Evolutionary conservation across 2,888 invertebrate genomes (phyloP), one percentile per base, ranked within the genome.

Genomic region (Margaritifera margaritifera): DNA sequence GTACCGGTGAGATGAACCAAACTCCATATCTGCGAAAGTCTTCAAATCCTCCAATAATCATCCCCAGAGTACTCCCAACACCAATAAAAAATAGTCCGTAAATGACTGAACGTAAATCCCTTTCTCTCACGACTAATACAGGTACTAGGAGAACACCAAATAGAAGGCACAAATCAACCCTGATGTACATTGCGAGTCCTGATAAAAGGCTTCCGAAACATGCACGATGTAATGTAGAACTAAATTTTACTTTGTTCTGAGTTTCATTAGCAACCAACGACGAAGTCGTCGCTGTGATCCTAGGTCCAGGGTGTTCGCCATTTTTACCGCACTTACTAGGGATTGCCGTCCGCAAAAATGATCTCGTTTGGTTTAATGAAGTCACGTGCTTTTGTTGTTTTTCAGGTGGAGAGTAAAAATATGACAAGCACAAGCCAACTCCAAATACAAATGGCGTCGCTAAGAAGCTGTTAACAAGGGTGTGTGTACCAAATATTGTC

Each of bases 401-500:
- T 42, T 3, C 42, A 42, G 15, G 2, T 52, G 24, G 54, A 27
- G 18, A 72, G 22, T 51, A 65, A 15, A 18, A 71, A 61, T 6
- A 80, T 54, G 18, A 66, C 52, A 18, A 42, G 42, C 42, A 42
- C 42, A 42, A 11, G 42, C 42, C 42, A 42, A 42, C 42, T 15
- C 64, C 54, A 54, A 85, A 81, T 6, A 82, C 60, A 27, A 83
- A 71, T 0, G 86, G 83, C 0, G 84, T 69, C 15, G 42, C 42
- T 20, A 85, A 64, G 59, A 86, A 82, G 52, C 83, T 84, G 72
- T 85, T 85, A 42, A 83, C 70, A n/a, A 86, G 71, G 4, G 85
- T 83, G 64, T 87, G 87, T 1, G 87, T 87, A 42, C 84, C 86
- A 22, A 85, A 72, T 8, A 84, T 79, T 52, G 80, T 78, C 62